These are phyloP conservation scores for Apostichopus parvimensis DNA, from an alignment of 35 echinoderm and acorn worm species.

Conservation along the genomic window DNA sequence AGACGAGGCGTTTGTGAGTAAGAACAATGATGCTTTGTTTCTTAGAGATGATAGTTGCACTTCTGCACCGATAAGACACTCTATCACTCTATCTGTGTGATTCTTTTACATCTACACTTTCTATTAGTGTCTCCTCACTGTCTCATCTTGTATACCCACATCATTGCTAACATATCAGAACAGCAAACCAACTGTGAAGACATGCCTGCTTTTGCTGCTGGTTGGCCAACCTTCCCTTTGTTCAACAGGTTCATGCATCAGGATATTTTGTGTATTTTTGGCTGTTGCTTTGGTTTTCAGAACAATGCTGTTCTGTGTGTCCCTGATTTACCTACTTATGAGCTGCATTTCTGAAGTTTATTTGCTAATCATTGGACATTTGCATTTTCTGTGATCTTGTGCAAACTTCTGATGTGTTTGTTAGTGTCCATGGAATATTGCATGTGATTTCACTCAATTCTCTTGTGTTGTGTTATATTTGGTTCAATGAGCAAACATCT, in stretches of 20 bases:
- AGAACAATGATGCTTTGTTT: slow-evolving; percentile 1
- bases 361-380: no score
- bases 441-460: no score
- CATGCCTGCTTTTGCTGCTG: background rate
- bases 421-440: no score
- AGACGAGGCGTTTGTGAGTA: slow-evolving; percentile 95
- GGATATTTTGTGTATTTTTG: background rate
- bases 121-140: background rate
- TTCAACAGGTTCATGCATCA: background rate
- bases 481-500: no score
- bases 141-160: background rate
- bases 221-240: background rate
- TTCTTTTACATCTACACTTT: background rate
- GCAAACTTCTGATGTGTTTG: no score
- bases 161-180: background rate
- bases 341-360: no score
- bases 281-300: no score
- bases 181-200: background rate
- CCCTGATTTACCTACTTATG: no score
- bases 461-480: no score
- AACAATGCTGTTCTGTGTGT: no score
- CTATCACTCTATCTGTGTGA: background rate
- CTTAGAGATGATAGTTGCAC: slow-evolving; percentile 33
- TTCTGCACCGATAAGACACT: slow-evolving; percentile 23
- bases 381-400: no score